A percentile compares a stretch with the other conserved stretches of the same genome.
Conservation (phyloP, 2,797 vertebrate genomes). For the Halcyon chelicuti region DNA sequence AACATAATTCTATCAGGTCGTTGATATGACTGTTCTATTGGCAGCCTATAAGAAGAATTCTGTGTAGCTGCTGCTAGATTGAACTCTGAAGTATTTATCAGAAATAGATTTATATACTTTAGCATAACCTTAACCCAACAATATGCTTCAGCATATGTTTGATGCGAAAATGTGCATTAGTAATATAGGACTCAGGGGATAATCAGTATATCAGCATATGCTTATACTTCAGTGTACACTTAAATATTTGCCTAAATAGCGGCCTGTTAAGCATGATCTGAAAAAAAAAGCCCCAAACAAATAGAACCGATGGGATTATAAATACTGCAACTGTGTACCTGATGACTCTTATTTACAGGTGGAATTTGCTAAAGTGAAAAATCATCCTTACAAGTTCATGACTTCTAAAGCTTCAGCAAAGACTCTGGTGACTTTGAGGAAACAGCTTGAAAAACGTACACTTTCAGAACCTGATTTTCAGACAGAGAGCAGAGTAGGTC, state of each 20-base stretch:
- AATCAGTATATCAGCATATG: background rate
- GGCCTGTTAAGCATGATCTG: background rate
- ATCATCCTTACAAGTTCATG: background rate
- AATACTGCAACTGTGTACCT: background rate
- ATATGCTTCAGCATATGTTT: background rate
- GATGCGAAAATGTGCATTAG: background rate
- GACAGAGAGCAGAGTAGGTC: background rate
- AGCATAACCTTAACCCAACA: background rate
- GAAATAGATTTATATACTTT: background rate
- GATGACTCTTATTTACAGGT: background rate
- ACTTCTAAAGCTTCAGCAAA: background rate
- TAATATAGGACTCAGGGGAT: background rate
- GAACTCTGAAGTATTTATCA: background rate
- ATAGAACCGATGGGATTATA: background rate
- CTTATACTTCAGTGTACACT: background rate
- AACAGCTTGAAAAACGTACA: background rate
- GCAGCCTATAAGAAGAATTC: background rate
- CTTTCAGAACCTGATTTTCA: background rate
- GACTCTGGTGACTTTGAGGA: background rate
- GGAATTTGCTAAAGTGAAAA: background rate
- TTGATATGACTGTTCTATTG: background rate
- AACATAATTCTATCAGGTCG: background rate
- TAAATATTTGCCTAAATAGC: background rate
- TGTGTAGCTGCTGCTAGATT: background rate
- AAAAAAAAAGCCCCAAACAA: background rate